Evolutionary conservation across 2,888 invertebrate genomes (phyloP), one percentile per base, ranked within the genome.

Genomic region (Synergus itoensis): DNA sequence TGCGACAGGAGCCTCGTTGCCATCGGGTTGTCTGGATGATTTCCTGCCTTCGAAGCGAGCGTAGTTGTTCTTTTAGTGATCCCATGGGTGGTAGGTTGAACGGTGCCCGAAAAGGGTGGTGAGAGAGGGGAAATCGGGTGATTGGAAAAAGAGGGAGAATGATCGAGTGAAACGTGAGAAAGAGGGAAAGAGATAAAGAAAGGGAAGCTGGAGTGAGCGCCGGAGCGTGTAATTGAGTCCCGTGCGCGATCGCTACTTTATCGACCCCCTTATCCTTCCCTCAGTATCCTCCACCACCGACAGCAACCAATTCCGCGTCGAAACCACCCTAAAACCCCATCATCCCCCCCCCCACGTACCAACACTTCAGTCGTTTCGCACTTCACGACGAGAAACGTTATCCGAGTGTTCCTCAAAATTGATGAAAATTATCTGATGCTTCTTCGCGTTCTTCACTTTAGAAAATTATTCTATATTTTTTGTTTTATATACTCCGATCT

Each of bases 201-300:
- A 75, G 78, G 73, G 81, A 77, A 83, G 81, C 82, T 83, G 81
- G 81, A 83, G 86, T 81, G 86, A 85, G 87, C 92, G 88, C 82
- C 88, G 89, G 86, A 92, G 91, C 92, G 90, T 92, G 92, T 92
- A 92, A 92, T 92, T 92, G 92, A 92, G 92, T 92, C 91, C 90
- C 89, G 89, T 87, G 88, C 90, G 90, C 91, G 91, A 91, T 92
- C 91, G 90, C 92, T 91, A 90, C 92, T 92, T 91, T 91, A 92
- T 92, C 92, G 92, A 92, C 90, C 90, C 89, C 88, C 89, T 87
- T 87, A 87, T 84, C 83, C 87, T 85, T 79, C 82, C 79, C 80
- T 75, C 80, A 77, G 80, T 84, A 84, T 82, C 73, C 81, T 80
- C 82, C 79, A 69, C 84, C 78, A 67, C 36, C 65, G 18, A 53